phyloP scores from a whole-genome alignment of 1,140 invertebrate species.

The Sogatella furcifera region DNA sequence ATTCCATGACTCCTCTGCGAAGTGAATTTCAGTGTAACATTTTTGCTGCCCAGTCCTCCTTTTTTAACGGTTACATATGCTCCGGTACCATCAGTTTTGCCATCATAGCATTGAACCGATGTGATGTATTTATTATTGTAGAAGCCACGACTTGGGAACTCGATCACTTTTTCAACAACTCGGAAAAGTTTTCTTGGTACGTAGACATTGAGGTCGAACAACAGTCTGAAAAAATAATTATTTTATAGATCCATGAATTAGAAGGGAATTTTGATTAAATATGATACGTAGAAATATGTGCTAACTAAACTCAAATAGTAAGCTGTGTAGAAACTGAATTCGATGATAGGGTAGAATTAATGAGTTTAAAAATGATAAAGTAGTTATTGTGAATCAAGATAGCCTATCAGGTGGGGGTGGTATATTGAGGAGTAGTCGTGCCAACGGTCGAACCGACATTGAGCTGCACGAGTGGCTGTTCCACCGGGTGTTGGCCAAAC shows the following conservation, averaged over 20 bases:
- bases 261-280: too few species aligned
- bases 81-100: not conserved
- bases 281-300: too few species aligned
- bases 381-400: too few species aligned
- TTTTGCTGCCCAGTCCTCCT: not conserved
- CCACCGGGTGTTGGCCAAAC: slow-evolving; percentile 79
- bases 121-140: not conserved
- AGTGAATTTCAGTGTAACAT: not conserved
- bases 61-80: not conserved
- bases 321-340: too few species aligned
- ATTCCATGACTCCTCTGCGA: not conserved
- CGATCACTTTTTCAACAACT: not conserved
- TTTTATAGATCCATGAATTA: too few species aligned
- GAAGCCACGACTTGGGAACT: not conserved
- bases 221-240: not conserved
- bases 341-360: too few species aligned
- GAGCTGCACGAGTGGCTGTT: slow-evolving; percentile 85
- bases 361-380: too few species aligned
- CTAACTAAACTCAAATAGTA: too few species aligned
- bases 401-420: too few species aligned
- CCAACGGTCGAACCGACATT: slow-evolving; percentile 34
- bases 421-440: not conserved
- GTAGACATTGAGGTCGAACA: not conserved
- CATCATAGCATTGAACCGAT: not conserved
- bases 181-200: not conserved